These are phyloP conservation scores for Epinotia bilunana DNA, from an alignment of 2,888 invertebrate genomes.

Conservation along the genomic window DNA sequence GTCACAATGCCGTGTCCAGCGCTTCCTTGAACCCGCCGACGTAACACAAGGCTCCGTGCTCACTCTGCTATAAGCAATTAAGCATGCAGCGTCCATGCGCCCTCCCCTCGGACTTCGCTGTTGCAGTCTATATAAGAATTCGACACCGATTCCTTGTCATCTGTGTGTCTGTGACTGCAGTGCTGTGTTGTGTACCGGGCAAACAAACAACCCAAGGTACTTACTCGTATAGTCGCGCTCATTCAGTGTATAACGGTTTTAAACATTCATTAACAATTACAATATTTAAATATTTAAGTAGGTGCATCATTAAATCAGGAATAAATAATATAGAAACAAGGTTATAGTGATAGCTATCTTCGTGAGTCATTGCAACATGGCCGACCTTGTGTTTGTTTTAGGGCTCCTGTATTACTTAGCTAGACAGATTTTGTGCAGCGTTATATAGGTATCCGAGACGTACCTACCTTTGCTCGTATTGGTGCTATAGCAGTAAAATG, in stretches of 20 bases:
- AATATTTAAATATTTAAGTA: background rate
- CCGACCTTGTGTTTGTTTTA: conserved; percentile 22
- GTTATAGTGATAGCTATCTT: conserved; percentile 19
- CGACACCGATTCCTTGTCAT: conserved; percentile 67
- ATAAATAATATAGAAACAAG: conserved; percentile 15
- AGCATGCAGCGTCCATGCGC: conserved; percentile 51
- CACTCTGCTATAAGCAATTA: conserved; percentile 45
- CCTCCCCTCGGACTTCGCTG: conserved; percentile 66
- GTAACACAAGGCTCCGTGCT: conserved; percentile 42
- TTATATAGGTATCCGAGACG: conserved; percentile 3
- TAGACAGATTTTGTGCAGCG: background rate
- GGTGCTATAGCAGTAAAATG: conserved; percentile 35
- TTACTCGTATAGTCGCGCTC: conserved; percentile 48
- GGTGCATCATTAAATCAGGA: background rate
- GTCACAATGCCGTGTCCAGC: conserved; percentile 42
- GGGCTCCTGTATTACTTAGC: background rate
- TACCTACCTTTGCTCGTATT: conserved; percentile 18
- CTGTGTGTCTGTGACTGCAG: conserved; percentile 77
- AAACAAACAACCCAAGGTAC: conserved; percentile 66
- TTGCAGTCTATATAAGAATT: conserved; percentile 81
- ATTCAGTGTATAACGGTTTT: conserved; percentile 20
- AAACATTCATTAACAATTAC: background rate
- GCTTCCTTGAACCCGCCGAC: conserved; percentile 44
- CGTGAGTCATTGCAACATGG: conserved; percentile 11
- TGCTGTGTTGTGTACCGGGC: conserved; percentile 76